Base-by-base conservation (phyloP, 2,113 vertebrate species). In the Cheirogaleus medius region DNA sequence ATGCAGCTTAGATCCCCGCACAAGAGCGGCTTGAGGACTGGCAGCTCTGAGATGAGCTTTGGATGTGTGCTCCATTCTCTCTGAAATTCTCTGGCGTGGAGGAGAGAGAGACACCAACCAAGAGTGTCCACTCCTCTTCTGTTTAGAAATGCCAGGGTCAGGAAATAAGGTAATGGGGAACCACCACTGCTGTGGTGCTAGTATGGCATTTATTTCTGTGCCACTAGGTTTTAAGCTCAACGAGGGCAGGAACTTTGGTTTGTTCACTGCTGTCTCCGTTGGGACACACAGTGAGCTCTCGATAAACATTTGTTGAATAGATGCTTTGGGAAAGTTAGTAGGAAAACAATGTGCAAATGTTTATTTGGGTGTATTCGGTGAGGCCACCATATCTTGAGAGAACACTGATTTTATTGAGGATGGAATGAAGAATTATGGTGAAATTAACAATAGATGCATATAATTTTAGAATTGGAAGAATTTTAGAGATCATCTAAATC, bases 401-500 rank as follows among this genome's bases (percentile, higher is more conserved):
- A 49, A 25, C n/a, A 63, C 32, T 25, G 32, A 29, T 54, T 91
- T 74, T 78, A 47, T 27, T 60, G n/a, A 78, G 13, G 29, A 12
- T 47, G 37, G 15, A 60, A 37, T 87, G 34, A 44, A 97, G 54
- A 82, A 76, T 90, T 85, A 32, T 25, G 23, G 39, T 25, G 39
- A 73, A 34, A 34, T 60, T 63, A 76, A 74, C 29, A 32, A 32
- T 32, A 47, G 14, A 54, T 44, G 20, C 25, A 7, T n/a, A 37
- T 76, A 44, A 64, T 63, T 86, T 83, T 92, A 86, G 73, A 68
- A 66, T 54, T 89, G 49, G 54, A 69, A 77, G 49, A 84, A 58
- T 49, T 58, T 58, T 25, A 60, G 58, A 82, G 37, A 34, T 63
- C 9, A 80, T 73, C 54, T 29, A 47, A n/a, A 56, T 92, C 32